Evolutionary conservation across 1,140 invertebrate genomes (phyloP).

Genomic region (Hycleus cichorii): DNA sequence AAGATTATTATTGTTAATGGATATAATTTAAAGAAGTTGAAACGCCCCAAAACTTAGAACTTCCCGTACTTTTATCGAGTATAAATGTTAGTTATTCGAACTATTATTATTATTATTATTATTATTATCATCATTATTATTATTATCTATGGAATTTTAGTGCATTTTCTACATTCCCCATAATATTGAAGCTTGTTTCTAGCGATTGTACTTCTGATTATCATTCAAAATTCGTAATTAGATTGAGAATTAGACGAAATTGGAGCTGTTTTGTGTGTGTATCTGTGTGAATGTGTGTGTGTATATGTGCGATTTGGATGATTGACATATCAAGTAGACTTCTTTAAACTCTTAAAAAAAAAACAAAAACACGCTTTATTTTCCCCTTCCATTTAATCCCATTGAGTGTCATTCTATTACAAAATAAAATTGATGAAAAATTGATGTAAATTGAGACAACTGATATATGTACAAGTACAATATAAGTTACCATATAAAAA

Average conservation of each 20-base stretch:
- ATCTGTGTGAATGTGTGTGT: too few species aligned
- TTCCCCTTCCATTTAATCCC: background rate
- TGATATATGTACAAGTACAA: conserved; percentile 34
- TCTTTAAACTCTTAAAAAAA: too few species aligned
- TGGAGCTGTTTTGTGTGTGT: background rate
- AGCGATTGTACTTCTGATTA: too few species aligned
- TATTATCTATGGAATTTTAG: conserved; percentile 4
- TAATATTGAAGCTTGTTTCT: conserved; percentile 9
- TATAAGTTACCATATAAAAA: conserved; percentile 28
- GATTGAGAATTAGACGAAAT: background rate
- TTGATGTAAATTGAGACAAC: conserved; percentile 25
- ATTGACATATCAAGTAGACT: conserved; percentile 4
- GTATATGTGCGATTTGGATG: conserved; percentile 2
- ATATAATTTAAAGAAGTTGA: conserved; percentile 10
- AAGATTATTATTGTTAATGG: conserved; percentile 21
- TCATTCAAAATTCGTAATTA: too few species aligned
- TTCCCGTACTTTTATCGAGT: conserved; percentile 19
- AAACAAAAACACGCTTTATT: background rate
- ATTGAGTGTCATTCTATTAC: conserved; percentile 3
- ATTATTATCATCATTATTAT: too few species aligned
- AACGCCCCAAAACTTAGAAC: conserved; percentile 11
- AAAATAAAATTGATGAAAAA: background rate
- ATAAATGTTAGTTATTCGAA: conserved; percentile 1
- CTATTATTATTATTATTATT: too few species aligned
- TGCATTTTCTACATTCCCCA: conserved; percentile 16